Conservation (phyloP, 2,113 vertebrate genomes). For the Hippocampus guttulatus region DNA sequence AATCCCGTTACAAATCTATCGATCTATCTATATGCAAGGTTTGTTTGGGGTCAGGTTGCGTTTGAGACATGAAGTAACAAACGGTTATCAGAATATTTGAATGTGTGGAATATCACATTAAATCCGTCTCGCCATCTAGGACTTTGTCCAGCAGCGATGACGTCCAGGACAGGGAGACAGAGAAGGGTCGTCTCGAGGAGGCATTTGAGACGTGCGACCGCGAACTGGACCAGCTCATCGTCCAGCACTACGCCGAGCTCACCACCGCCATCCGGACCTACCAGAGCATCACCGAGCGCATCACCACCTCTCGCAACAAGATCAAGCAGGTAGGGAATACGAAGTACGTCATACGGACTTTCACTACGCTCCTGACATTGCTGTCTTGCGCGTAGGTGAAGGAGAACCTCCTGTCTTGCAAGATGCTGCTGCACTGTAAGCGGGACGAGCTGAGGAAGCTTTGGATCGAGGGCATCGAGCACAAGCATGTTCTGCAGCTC, state of each 20-base stretch:
- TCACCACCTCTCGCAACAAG: slow-evolving; percentile 94
- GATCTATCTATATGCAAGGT: background rate
- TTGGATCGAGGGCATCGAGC: slow-evolving; percentile 98
- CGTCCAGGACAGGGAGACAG: slow-evolving; percentile 90
- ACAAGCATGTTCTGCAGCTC: slow-evolving; percentile 94
- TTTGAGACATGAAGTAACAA: background rate
- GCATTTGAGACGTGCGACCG: slow-evolving; percentile 93
- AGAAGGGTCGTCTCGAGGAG: slow-evolving; percentile 91
- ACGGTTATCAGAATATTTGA: background rate
- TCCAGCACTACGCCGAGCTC: slow-evolving; percentile 93
- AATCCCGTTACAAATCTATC: background rate
- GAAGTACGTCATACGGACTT: background rate
- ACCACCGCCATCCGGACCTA: slow-evolving; percentile 96
- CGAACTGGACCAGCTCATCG: slow-evolving; percentile 88
- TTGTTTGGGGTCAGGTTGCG: background rate
- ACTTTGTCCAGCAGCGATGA: slow-evolving; percentile 92
- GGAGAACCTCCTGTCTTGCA: slow-evolving; percentile 95
- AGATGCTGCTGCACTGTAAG: slow-evolving; percentile 98
- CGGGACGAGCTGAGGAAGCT: slow-evolving; percentile 93
- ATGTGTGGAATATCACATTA: background rate
- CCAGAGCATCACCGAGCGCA: slow-evolving; percentile 98
- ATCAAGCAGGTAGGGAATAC: slow-evolving; percentile 84
- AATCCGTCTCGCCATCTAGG: slow-evolving; percentile 52
- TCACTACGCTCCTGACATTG: background rate
- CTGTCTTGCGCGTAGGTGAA: slow-evolving; percentile 77